Base-by-base conservation (phyloP, 2,797 vertebrate species). In the Sphenodon punctatus region DNA sequence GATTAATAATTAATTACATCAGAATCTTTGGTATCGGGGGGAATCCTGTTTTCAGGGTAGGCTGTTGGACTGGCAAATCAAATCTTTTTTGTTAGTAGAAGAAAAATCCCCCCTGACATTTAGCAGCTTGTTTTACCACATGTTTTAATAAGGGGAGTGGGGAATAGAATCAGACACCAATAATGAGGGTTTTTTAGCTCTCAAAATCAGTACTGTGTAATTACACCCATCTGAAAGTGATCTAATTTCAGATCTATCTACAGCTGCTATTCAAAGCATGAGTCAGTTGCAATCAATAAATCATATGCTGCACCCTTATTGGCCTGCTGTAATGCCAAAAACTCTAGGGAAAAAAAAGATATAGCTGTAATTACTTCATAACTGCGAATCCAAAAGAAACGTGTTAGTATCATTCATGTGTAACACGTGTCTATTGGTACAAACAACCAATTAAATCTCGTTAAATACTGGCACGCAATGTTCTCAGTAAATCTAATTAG, bases 31-130 rank as follows among this genome's bases (percentile, higher is more conserved):
- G 30, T 25, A 51, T 42, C 73, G 82, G 4, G 45, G 4, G 42
- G 70, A 88, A 67, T 19, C n/a, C 45, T 19, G 34, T 5, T 67
- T 70, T 67, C 36, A 80, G 75, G 86, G 77, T 67, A 69, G 63
- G 69, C 25, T 60, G 51, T 49, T 56, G 58, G n/a, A 66, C 43
- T 82, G 80, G 66, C 83, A 69, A 46, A 63, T 55, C 80, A 88
- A 82, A 87, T 60, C 43, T 68, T 68, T 78, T 86, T 73, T 58
- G 46, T 56, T 58, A 78, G 46, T 76, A 87, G 89, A 49, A 65
- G 74, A 76, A 43, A 32, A 49, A 72, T 85, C 49, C 75, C 82
- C 73, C 67, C 67, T 75, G 64, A 66, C 8, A 75, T 49, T 58
- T 30, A 58, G 16, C 12, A 53, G 60, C 39, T 63, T 66, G 23